Conservation (phyloP, 2,888 invertebrate species). For the Norana najaformis region DNA sequence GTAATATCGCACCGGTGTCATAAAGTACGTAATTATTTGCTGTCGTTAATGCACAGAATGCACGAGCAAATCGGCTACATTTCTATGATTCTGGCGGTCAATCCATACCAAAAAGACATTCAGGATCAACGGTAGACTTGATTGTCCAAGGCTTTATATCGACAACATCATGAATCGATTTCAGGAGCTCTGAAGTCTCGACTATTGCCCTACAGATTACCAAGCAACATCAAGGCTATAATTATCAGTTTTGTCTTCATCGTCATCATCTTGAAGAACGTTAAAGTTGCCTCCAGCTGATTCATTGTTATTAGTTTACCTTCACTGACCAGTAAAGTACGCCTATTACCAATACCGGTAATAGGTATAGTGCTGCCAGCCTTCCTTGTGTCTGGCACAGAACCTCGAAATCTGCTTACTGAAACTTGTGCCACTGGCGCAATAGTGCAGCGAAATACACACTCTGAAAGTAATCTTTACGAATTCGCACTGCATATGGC, state of each 20-base stretch:
- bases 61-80: not conserved
- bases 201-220: not conserved
- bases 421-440: no score
- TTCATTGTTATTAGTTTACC: no score
- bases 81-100: not conserved
- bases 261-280: not conserved
- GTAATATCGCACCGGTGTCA: not conserved
- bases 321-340: no score
- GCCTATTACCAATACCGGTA: no score
- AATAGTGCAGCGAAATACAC: no score
- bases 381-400: no score
- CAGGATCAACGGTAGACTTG: constrained; percentile 9
- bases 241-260: no score
- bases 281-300: no score
- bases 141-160: constrained; percentile 19
- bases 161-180: constrained; percentile 10
- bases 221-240: not conserved
- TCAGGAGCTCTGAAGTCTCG: constrained; percentile 8
- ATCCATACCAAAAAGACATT: constrained; percentile 15
- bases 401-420: no score
- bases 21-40: not conserved
- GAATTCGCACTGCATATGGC: no score
- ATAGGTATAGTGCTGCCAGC: no score
- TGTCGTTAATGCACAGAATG: not conserved
- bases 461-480: no score